Evolutionary conservation across 2,888 invertebrate species (phyloP).

Genomic region (Apamea anceps): DNA sequence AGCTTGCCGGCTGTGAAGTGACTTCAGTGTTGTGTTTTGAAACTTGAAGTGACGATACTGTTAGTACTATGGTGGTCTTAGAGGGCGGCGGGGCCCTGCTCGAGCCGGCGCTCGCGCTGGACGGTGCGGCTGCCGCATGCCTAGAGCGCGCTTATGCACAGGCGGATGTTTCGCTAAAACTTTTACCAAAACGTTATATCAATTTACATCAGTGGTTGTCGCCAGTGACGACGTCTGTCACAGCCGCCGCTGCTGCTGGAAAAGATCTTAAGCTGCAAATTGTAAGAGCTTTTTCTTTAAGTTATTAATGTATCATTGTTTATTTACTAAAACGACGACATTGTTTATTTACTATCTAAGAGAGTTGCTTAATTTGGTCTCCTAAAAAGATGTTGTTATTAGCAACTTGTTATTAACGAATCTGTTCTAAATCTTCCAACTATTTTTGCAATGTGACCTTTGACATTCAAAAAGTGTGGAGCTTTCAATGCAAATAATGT

Average conservation of each 20-base stretch:
- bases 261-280: slow-evolving; percentile 95
- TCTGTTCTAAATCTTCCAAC: not conserved
- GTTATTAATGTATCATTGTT: slow-evolving; percentile 27
- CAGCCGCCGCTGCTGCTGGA: slow-evolving; percentile 89
- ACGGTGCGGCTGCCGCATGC: slow-evolving; percentile 92
- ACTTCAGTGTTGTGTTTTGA: slow-evolving; percentile 77
- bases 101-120: slow-evolving; percentile 93
- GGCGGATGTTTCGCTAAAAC: slow-evolving; percentile 95
- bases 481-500: slow-evolving; percentile 14
- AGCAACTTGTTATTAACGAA: not conserved
- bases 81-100: slow-evolving; percentile 88
- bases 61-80: slow-evolving; percentile 86
- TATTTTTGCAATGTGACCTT: slow-evolving; percentile 17
- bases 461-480: slow-evolving; percentile 23
- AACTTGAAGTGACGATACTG: slow-evolving; percentile 74
- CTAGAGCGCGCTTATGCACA: slow-evolving; percentile 95
- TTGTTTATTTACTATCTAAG: slow-evolving; percentile 39
- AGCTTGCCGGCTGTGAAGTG: slow-evolving; percentile 78
- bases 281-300: slow-evolving; percentile 84
- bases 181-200: slow-evolving; percentile 97
- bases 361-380: not conserved
- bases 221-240: slow-evolving; percentile 92
- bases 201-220: slow-evolving; percentile 97
- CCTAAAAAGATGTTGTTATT: slow-evolving; percentile 1
- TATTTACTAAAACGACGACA: slow-evolving; percentile 30